Base-by-base conservation (phyloP, 2,888 invertebrate species). In the Nomada flava region DNA sequence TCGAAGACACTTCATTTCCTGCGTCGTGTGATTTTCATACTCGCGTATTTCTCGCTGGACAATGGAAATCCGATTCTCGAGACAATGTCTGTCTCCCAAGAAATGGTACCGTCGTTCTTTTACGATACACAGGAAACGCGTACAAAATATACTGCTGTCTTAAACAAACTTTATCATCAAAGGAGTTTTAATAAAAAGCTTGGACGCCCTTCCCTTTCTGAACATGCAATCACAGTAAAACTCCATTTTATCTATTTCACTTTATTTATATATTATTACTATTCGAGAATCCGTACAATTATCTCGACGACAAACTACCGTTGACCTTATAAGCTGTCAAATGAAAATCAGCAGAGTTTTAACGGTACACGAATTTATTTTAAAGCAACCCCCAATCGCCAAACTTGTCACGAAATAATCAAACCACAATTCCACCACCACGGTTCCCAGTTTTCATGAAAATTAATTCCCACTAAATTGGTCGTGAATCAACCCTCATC, bases 1-100 rank as follows among this genome's bases (percentile, higher is more conserved):
- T 65, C 80, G 23, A 74, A 53, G 70, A 26, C 74, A 60, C 64
- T 60, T 60, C 69, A 63, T 47, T 69, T 64, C 63, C 53, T 5
- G n/a, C 36, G 29, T 53, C 69, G 60, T 11, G 13, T 2, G 29
- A 20, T 64, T 64, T 52, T 68, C 57, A 13, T 52, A 50, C 50
- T 9, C 23, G 44, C 26, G 42, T 53, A 69, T 53, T 53, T 52
- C 75, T 52, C 42, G 57, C 15, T 2, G 44, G 26, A 44, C 20
- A 62, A 42, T 23, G 70, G 36, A 9, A 5, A 10, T 4, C 13
- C 11, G 36, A 55, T 53, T 67, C 36, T 20, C 29, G 9, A 26
- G 52, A 20, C 1, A 4, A 7, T 9, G n/a, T 13, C 9, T n/a
- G 7, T 15, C 29, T 20, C 20, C 15, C 15, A 29, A 52, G 29